Evolutionary conservation across 2,797 vertebrate genomes (phyloP), one percentile per base, ranked within the genome.

Genomic region (Tapirus indicus): DNA sequence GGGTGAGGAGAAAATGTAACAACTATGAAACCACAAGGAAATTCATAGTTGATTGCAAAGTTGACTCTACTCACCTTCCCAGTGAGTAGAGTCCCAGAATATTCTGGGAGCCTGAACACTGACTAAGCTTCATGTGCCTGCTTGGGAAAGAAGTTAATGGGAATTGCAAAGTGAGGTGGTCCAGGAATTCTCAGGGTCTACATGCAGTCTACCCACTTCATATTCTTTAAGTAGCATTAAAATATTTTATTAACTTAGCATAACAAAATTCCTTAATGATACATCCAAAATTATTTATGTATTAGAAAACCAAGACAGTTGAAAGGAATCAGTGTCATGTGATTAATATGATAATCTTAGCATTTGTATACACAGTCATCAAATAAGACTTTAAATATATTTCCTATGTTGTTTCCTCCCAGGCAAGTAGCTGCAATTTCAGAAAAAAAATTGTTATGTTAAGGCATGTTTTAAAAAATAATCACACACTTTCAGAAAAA

Each of bases 1-100:
- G 82, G 17, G 60, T 72, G 54, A 94, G 72, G 71, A 71, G 60
- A 72, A 84, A 80, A 90, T 68, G 20, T 35, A 82, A 23, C 62
- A 96, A 96, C 52, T 92, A 64, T 96, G 94, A 97, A 95, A 88
- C 78, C 91, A 91, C 66, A 56, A 66, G n/a, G 52, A 96, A 92
- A 88, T 71, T 88, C 49, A 71, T 29, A 91, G n/a, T 60, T 96
- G 60, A 25, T 72, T 68, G 11, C 17, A 74, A 90, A 60, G n/a
- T 32, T 94, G 54, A 91, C 38, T 38, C 38, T 38, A 38, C 38
- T 38, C 38, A 66, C 41, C 32, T 94, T 71, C 60, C 58, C 84
- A 60, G 79, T 44, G 12, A 64, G n/a, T 47, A 1, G 41, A 77
- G 41, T 85, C 29, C 20, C 58, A 32, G 62, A 75, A 96, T 86